Evolutionary conservation across 2,113 vertebrate genomes (phyloP).

Genomic region (Ochotona curzoniae): DNA sequence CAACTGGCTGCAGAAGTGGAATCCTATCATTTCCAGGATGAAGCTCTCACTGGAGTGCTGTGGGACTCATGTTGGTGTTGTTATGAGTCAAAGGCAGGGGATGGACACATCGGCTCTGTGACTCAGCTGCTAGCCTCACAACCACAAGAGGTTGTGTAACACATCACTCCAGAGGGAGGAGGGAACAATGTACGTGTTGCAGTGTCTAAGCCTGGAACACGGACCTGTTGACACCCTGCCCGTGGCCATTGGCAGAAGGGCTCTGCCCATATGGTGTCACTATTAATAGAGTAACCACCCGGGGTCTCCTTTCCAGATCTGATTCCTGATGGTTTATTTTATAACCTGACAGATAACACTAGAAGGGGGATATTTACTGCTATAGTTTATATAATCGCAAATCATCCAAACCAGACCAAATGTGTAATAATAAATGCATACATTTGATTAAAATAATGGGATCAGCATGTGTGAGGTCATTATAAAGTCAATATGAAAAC

Average conservation of each 20-base stretch:
- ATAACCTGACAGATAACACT: not conserved
- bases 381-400: slow-evolving; percentile 32
- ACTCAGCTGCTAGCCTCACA: not conserved
- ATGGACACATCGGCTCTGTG: not conserved
- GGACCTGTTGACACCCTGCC: not conserved
- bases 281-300: not conserved
- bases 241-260: not conserved
- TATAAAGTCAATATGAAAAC: not conserved
- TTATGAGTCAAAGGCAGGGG: slow-evolving; percentile 7
- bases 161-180: not conserved
- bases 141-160: not conserved
- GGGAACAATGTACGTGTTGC: not conserved
- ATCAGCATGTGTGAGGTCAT: not conserved
- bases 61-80: not conserved
- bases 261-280: not conserved
- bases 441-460: slow-evolving; percentile 13
- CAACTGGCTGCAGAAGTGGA: slow-evolving; percentile 55
- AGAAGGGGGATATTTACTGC: not conserved
- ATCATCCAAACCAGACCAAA: slow-evolving; percentile 31
- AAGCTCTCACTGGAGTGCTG: not conserved
- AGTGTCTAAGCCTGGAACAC: not conserved
- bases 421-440: slow-evolving; percentile 4
- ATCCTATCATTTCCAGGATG: slow-evolving; percentile 3
- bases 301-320: not conserved
- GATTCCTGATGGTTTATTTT: not conserved